Percentiles rank a stretch among this genome's conserved stretches.
Evolutionary conservation across 2,113 vertebrate species (phyloP).

Genomic region (Erinaceus europaeus): DNA sequence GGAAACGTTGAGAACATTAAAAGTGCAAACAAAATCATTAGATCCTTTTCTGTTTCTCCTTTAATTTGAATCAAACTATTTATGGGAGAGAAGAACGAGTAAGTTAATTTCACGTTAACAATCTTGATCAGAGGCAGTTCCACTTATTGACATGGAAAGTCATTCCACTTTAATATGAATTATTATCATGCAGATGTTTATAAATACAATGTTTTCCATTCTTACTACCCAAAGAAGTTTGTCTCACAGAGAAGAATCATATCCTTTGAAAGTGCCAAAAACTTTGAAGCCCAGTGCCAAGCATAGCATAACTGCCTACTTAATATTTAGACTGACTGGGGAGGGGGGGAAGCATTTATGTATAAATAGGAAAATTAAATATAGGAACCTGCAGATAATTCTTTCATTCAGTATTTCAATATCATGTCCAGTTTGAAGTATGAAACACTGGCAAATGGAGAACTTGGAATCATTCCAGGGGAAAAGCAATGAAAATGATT

Average conservation of each 20-base stretch:
- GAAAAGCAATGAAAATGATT: slow-evolving; percentile 68
- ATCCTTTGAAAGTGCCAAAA: slow-evolving; percentile 20
- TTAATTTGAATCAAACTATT: slow-evolving; percentile 39
- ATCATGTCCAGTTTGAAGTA: slow-evolving; percentile 7
- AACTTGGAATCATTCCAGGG: slow-evolving; percentile 64
- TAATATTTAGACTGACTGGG: slow-evolving; percentile 38
- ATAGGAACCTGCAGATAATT: slow-evolving; percentile 9
- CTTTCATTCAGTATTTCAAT: slow-evolving; percentile 38
- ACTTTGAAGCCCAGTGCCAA: slow-evolving; percentile 20
- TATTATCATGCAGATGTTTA: slow-evolving; percentile 11
- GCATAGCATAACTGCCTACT: not conserved
- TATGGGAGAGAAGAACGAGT: slow-evolving; percentile 36
- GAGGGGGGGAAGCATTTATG: not conserved
- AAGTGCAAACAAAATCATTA: slow-evolving; percentile 19
- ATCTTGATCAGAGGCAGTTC: slow-evolving; percentile 29
- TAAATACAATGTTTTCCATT: slow-evolving; percentile 16
- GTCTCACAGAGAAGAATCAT: not conserved
- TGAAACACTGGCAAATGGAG: slow-evolving; percentile 40
- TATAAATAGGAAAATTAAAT: slow-evolving; percentile 33
- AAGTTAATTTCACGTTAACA: slow-evolving; percentile 61
- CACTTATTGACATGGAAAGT: slow-evolving; percentile 49
- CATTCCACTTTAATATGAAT: slow-evolving; percentile 9
- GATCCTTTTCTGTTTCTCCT: slow-evolving; percentile 40
- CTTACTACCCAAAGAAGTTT: slow-evolving; percentile 20
- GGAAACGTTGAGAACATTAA: not conserved